phyloP scores from a whole-genome alignment of 37 sponge, comb jelly and placozoan species.

The Crambe crambe region DNA sequence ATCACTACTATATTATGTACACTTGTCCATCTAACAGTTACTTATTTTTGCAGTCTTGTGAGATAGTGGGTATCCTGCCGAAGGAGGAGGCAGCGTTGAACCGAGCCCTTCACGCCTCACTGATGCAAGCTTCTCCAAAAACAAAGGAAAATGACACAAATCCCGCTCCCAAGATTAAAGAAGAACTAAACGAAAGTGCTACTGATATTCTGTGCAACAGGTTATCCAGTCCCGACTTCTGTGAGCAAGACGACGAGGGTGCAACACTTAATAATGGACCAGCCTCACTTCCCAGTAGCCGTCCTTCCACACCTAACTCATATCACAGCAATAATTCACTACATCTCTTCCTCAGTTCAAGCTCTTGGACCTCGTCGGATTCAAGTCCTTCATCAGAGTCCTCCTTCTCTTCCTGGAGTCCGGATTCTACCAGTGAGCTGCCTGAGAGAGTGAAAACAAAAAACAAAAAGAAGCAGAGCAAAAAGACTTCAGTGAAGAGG shows the following conservation, averaged over 20 bases:
- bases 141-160: not conserved
- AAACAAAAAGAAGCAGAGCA: not conserved
- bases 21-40: too few relatives aligned
- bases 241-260: not conserved
- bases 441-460: too few relatives aligned
- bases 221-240: not conserved
- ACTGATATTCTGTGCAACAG: not conserved
- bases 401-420: not conserved
- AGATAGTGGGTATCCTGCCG: conserved; percentile 28
- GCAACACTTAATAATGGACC: not conserved
- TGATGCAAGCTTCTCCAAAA: not conserved
- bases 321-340: not conserved
- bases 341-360: conserved; percentile 21
- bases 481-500: not conserved
- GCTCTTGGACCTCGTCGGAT: conserved; percentile 12
- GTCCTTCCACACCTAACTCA: not conserved
- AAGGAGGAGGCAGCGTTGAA: conserved; percentile 26
- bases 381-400: not conserved
- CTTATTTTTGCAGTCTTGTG: conserved; percentile 12
- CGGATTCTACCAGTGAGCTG: not conserved
- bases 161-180: not conserved
- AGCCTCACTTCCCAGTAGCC: not conserved
- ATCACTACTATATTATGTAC: too few relatives aligned
- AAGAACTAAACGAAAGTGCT: not conserved
- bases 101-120: conserved; percentile 30